Evolutionary conservation across 2,113 vertebrate genomes (phyloP), one percentile per base, ranked within the genome.

Genomic region (Tursiops truncatus): DNA sequence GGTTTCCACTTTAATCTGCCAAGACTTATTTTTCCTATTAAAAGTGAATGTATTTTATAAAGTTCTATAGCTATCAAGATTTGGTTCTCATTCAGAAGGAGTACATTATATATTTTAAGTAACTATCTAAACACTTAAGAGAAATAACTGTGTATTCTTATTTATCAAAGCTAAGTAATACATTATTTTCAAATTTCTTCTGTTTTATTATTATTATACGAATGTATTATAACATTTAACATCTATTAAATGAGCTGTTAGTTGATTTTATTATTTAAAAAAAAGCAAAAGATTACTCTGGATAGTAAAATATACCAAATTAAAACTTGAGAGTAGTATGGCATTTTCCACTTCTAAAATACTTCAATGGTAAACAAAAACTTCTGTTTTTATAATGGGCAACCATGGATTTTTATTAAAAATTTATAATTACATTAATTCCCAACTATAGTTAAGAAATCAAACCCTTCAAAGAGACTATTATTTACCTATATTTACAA

Each of bases 111-210:
- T 65, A 65, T 50, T 83, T 88, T 41, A 68, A 67, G 53, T 13
- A 71, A 93, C 81, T 91, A 87, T 26, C 41, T 96, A 79, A 60
- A 86, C 68, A 56, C 26, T 62, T 67, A 21, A 73, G 67, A 36
- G 60, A 89, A 56, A 82, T 20, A 20, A 79, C 28, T 80, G 17
- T 36, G 9, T 23, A 88, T 63, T 88, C 87, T 28, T 94, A 67
- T 33, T 85, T 90, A 93, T 17, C 28, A 70, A 95, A 67, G 63
- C n/a, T 71, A 91, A 81, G 31, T n/a, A 82, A 89, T 74, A 86
- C 4, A 77, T 60, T 60, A 8, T 89, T 79, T 93, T 50, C 14
- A 83, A 91, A 86, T 90, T 81, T 47, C 10, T 28, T 58, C 62
- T 67, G 63, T 63, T 67, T 50, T 15, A 38, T 73, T 53, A 65